A percentile compares a stretch with the other conserved stretches of the same genome.
Evolutionary conservation across 2,113 vertebrate genomes (phyloP).

Genomic region (Oophaga pumilio): DNA sequence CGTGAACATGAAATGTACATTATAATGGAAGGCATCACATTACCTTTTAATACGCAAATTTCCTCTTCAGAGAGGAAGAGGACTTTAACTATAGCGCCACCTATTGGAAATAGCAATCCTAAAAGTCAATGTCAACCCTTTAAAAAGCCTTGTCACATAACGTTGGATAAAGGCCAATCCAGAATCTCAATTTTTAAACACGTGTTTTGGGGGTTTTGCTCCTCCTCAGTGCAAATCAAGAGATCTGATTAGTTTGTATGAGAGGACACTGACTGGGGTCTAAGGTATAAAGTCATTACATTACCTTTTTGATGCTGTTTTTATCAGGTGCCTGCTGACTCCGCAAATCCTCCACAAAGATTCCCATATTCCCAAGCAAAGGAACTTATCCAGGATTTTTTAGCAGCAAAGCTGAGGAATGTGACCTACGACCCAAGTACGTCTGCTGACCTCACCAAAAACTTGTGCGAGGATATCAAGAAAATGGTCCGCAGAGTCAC

Average conservation of each 20-base stretch:
- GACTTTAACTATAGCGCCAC: no score
- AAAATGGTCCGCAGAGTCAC: conserved; percentile 50
- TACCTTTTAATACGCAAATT: not conserved
- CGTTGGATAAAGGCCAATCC: no score
- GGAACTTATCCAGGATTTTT: conserved; percentile 58
- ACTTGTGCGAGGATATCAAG: conserved; percentile 33
- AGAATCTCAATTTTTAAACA: no score
- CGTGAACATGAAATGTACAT: not conserved
- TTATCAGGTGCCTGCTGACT: conserved; percentile 43
- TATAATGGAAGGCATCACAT: not conserved
- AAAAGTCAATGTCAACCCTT: no score
- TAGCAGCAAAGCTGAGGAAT: conserved; percentile 39
- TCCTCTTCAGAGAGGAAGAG: no score
- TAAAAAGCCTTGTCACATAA: no score
- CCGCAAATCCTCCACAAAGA: conserved; percentile 34
- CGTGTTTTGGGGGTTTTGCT: no score
- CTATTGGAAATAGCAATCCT: no score
- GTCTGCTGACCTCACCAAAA: conserved; percentile 19
- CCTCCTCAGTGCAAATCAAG: no score
- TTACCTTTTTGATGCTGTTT: not conserved
- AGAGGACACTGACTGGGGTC: no score
- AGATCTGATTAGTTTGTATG: no score
- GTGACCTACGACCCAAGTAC: conserved; percentile 45
- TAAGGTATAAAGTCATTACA: no score
- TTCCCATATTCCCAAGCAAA: conserved; percentile 20